phyloP scores from a whole-genome alignment of 2,113 vertebrate genomes.

The Theristicus caerulescens region DNA sequence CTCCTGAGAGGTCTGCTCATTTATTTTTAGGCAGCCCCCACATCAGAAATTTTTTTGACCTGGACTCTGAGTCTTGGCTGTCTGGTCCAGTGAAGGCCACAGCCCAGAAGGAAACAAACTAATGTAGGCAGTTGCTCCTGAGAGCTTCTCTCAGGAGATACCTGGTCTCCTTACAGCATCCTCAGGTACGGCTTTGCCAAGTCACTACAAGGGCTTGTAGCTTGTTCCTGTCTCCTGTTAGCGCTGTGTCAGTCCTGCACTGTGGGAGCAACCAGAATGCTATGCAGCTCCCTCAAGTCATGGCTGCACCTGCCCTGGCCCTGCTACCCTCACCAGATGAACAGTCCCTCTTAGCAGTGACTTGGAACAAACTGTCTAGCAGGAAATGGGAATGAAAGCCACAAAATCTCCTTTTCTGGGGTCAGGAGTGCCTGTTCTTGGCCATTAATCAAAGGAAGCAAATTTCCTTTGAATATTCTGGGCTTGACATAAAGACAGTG shows the following conservation, averaged over 20 bases:
- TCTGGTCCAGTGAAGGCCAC: neutral
- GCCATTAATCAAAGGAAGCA: constrained; percentile 34
- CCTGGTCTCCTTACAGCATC: neutral
- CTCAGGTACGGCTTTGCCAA: neutral
- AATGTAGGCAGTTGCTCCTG: neutral
- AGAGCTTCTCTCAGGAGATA: neutral
- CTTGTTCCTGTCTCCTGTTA: neutral
- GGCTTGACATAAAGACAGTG: neutral
- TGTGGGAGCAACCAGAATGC: neutral
- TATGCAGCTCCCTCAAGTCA: neutral
- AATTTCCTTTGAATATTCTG: constrained; percentile 13
- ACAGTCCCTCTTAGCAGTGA: neutral
- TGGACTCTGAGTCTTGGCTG: neutral
- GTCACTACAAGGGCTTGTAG: neutral
- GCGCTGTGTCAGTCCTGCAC: neutral
- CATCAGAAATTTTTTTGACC: neutral
- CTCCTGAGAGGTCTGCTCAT: neutral
- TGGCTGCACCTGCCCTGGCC: neutral
- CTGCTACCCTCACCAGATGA: constrained; percentile 12
- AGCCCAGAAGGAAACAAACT: neutral
- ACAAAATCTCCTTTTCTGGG: neutral
- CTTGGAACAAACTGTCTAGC: constrained; percentile 8
- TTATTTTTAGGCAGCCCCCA: neutral
- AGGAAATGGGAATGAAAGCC: neutral
- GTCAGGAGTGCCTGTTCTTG: constrained; percentile 25